These are phyloP conservation scores for Megathymus violae DNA, from an alignment of 1,140 invertebrate species.

Conservation along the genomic window DNA sequence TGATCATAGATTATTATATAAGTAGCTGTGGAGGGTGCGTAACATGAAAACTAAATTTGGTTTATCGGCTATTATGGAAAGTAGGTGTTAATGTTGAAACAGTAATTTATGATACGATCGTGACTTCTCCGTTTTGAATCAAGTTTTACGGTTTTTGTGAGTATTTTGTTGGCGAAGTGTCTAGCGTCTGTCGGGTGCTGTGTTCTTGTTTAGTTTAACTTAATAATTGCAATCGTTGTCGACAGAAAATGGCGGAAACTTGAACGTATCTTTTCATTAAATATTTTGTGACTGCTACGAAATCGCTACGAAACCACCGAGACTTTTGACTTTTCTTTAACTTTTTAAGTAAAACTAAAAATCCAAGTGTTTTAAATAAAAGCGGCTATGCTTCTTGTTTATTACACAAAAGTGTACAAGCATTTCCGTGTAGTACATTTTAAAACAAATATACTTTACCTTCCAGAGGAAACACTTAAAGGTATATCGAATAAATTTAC, in stretches of 20 bases:
- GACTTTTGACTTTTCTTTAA: background rate
- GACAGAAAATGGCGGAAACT: background rate
- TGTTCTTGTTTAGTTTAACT: background rate
- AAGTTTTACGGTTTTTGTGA: conserved; percentile 56
- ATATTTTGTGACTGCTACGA: background rate
- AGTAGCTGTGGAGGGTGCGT: conserved; percentile 78
- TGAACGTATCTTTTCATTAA: background rate
- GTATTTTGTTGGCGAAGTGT: background rate
- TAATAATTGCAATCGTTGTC: background rate
- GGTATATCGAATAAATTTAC: conserved; percentile 29
- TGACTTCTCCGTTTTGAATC: conserved; percentile 71
- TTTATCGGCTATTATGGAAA: conserved; percentile 84
- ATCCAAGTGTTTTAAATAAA: background rate
- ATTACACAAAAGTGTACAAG: background rate
- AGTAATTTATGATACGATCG: conserved; percentile 77
- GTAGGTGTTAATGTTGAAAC: conserved; percentile 81
- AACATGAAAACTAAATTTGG: conserved; percentile 84
- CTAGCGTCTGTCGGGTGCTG: background rate
- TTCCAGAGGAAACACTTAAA: conserved; percentile 9
- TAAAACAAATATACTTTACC: background rate
- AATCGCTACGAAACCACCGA: background rate
- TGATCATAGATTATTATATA: conserved; percentile 83
- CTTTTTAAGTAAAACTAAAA: background rate
- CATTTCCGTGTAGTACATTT: background rate
- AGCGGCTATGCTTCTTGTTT: background rate